Conservation (phyloP, 2,888 invertebrate species). For the Agelastica alni region DNA sequence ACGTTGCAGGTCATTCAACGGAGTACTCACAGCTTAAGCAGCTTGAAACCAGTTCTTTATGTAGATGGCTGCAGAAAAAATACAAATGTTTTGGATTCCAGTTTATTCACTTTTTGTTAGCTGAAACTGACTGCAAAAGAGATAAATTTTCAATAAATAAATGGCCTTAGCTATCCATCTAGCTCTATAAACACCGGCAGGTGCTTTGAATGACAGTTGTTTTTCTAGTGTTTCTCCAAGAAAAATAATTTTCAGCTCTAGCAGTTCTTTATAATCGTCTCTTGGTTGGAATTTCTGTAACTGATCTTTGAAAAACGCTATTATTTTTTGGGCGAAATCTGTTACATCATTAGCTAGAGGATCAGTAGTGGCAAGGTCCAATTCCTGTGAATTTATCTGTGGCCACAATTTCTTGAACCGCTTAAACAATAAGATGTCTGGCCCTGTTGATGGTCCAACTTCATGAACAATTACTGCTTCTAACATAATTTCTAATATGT, state of each 20-base stretch:
- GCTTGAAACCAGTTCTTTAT: too few relatives aligned
- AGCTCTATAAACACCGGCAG: slow-evolving; percentile 36
- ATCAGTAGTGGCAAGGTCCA: slow-evolving; percentile 2
- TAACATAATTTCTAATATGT: slow-evolving; percentile 27
- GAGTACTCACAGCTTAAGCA: slow-evolving; percentile 2
- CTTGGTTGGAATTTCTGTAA: slow-evolving; percentile 26
- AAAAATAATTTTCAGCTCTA: slow-evolving; percentile 34
- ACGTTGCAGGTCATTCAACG: slow-evolving; percentile 13
- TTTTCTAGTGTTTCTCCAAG: slow-evolving; percentile 27
- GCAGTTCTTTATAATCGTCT: slow-evolving; percentile 36
- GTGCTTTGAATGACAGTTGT: slow-evolving; percentile 30
- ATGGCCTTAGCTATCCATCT: slow-evolving; percentile 40
- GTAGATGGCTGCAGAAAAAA: slow-evolving; percentile 12
- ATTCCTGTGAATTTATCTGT: slow-evolving; percentile 10
- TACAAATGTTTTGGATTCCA: slow-evolving; percentile 1
- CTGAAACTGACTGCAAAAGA: slow-evolving; percentile 28
- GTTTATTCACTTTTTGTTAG: slow-evolving; percentile 19
- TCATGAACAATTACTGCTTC: slow-evolving; percentile 17
- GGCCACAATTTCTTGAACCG: slow-evolving; percentile 15
- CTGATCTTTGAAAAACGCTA: background rate
- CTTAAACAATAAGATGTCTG: slow-evolving; percentile 24
- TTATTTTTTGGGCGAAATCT: slow-evolving; percentile 1
- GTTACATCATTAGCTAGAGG: background rate
- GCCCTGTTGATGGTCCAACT: slow-evolving; percentile 13
- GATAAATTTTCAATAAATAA: slow-evolving; percentile 36